Evolutionary conservation across 1,140 invertebrate species (phyloP), one percentile per base, ranked within the genome.

Genomic region (Drosophila sechellia): DNA sequence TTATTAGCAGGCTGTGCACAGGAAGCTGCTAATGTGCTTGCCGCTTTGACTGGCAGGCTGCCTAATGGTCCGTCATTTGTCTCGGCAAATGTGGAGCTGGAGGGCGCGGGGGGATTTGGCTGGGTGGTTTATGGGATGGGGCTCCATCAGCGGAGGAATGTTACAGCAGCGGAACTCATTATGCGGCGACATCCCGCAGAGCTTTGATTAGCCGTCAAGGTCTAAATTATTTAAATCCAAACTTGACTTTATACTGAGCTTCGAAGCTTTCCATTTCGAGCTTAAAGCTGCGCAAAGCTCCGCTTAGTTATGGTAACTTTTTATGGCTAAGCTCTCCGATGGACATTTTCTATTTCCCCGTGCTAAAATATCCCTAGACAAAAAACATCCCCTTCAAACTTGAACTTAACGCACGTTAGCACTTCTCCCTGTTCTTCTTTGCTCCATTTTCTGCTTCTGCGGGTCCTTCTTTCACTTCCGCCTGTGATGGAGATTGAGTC

Each of bases 11-110:
- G 43, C 78, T 85, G 66, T 71, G 54, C 61, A 50, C 83, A 77
- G 78, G 74, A 85, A 85, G 81, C 79, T 86, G 81, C 83, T 86
- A 86, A 86, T 86, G 81, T 86, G 79, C 79, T 86, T 85, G 84
- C 74, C 71, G 81, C 72, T 79, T 85, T 79, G 79, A 73, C 83
- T 76, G 70, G 60, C 77, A 77, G 81, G 68, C 74, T 77, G 74
- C 74, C 75, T 85, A 85, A 85, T 86, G 81, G 81, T 55, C 50
- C 76, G 83, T 86, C 81, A 86, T 86, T 86, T 86, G 83, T 87
- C 66, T 27, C 72, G 10, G 40, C 43, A 20, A 76, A 35, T 43
- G 59, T 31, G 31, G 31, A 31, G 31, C 6, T 31, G 31, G 5
- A 6, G 27, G 27, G 27, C 1, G 31, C 31, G 34, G 17, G 27